phyloP scores from a whole-genome alignment of 2,113 vertebrate genomes.

The Rhizomys pruinosus region DNA sequence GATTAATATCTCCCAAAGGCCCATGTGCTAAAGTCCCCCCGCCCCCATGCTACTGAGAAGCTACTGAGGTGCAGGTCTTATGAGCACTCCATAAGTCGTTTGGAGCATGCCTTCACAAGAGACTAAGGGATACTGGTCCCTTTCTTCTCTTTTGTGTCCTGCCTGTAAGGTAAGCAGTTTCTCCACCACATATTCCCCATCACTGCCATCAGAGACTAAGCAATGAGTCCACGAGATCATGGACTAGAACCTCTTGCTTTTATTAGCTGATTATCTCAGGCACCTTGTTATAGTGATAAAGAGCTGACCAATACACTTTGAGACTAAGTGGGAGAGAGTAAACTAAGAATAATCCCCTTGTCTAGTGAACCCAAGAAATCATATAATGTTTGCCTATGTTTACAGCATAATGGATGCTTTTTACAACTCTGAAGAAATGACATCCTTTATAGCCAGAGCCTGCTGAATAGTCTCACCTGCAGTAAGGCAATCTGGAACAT shows the following conservation, averaged over 20 bases:
- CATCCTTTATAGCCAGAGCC: background rate
- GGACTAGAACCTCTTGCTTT: background rate
- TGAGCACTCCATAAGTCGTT: background rate
- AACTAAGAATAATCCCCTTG: background rate
- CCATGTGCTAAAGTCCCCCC: background rate
- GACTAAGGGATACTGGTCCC: too few species aligned
- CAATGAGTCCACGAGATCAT: background rate
- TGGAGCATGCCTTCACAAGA: background rate
- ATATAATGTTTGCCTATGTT: background rate
- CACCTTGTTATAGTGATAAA: background rate
- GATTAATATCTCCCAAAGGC: background rate
- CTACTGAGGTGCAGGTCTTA: background rate
- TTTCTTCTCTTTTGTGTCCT: background rate
- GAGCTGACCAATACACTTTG: background rate
- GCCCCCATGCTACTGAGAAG: background rate
- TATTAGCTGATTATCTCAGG: background rate
- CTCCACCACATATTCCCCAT: background rate
- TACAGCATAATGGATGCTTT: background rate
- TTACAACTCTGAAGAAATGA: background rate
- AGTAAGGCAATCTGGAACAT: slow-evolving; percentile 46
- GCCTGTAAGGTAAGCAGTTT: background rate
- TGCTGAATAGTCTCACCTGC: background rate
- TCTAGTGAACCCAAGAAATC: background rate
- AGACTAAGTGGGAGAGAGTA: background rate
- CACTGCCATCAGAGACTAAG: background rate